Conservation (phyloP, 1,140 invertebrate species). For the Cotesia chilonis region DNA sequence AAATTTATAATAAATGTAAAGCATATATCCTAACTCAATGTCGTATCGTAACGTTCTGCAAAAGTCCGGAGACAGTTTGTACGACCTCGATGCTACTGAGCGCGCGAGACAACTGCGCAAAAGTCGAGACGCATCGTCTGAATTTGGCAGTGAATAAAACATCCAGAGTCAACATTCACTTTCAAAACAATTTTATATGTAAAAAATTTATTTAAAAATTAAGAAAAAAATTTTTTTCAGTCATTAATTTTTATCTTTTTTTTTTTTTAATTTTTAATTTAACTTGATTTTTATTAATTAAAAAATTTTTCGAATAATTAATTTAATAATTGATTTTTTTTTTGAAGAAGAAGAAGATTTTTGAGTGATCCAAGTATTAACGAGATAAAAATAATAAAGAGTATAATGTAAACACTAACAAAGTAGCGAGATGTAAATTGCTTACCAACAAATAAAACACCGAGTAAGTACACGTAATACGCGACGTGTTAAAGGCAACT, state of each 20-base stretch:
- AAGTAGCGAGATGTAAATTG: no score
- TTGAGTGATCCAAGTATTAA: background rate
- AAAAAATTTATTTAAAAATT: background rate
- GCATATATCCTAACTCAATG: background rate
- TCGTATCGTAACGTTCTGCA: background rate
- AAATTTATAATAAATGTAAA: background rate
- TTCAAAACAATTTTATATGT: background rate
- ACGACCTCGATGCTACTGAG: constrained; percentile 15
- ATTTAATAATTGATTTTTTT: constrained; percentile 12
- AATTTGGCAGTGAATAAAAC: constrained; percentile 22
- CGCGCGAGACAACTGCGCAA: constrained; percentile 19
- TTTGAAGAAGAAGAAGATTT: background rate
- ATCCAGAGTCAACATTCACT: background rate
- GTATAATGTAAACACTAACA: no score
- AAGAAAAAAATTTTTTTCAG: constrained; percentile 3
- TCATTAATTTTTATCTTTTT: background rate
- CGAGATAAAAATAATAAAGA: no score
- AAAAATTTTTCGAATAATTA: constrained; percentile 40
- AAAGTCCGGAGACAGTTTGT: background rate
- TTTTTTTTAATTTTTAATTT: no score
- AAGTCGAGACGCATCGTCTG: constrained; percentile 18
- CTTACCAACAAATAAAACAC: no score
- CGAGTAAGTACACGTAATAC: no score
- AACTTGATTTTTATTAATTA: constrained; percentile 37
- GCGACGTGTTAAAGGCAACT: no score